Evolutionary conservation across 2,797 vertebrate genomes (phyloP), one percentile per base, ranked within the genome.

Genomic region (Etheostoma perlongum): DNA sequence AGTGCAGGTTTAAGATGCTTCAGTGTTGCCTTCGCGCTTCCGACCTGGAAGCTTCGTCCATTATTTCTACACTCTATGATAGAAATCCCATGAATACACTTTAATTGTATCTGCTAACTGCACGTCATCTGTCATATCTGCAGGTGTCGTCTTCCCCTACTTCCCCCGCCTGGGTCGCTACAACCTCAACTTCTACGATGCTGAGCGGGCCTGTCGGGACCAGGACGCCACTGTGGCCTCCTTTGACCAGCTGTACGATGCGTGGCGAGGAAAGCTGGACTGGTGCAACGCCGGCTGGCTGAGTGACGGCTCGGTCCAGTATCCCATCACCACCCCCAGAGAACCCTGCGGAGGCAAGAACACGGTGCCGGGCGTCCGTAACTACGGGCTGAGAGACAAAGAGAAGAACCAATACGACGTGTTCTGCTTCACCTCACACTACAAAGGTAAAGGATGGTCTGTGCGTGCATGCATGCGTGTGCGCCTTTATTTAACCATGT

Each of bases 221-320:
- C 98, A 99, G 90, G 98, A 98, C 49, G 94, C 97, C 0, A 86
- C 94, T 4, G 95, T 99, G 1, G 98, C 98, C 4, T 98, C 98
- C 19, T 97, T 97, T 0, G 97, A 99, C 64, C 98, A 99, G 91
- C 93, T 99, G 57, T 97, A 97, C 0, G 95, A 96, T 0, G 97
- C 97, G 25, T 99, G 98, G 98, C 93, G 95, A 42, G 93, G 91
- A 0, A 97, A 97, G 18, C 83, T 99, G 91, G 97, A 99, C 90
- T 99, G 98, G 98, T 99, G 98, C 87, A 99, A 99, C 0, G 98
- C 98, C 0, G 98, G 98, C 74, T 99, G 98, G 98, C 96, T 99
- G 62, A 97, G 91, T 0, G 98, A 99, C 0, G 98, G 98, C 25
- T 96, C 98, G 0, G 98, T 97, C 21, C 98, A 97, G 67, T 99